Percentiles rank a stretch among this genome's conserved stretches.
phyloP scores from a whole-genome alignment of 2,113 vertebrate genomes.

The Eulemur rufifrons region DNA sequence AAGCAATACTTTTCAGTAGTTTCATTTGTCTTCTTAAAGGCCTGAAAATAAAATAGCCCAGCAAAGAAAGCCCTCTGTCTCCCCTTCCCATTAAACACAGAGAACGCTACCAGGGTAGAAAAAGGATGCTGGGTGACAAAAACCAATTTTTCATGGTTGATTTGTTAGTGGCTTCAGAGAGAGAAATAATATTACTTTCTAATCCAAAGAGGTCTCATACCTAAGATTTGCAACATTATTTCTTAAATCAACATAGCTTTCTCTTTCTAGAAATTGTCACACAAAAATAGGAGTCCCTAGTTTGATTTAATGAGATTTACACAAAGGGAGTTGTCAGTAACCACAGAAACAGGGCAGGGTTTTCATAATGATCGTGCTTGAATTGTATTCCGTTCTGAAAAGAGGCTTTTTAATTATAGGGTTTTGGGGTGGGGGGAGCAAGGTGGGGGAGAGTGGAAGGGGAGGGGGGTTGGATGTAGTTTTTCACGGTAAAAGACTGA shows the following conservation, averaged over 20 bases:
- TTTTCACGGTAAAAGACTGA: slow-evolving; percentile 20
- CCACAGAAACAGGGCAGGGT: slow-evolving; percentile 64
- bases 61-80: slow-evolving; percentile 8
- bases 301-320: slow-evolving; percentile 74
- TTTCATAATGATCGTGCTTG: slow-evolving; percentile 60
- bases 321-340: slow-evolving; percentile 74
- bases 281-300: neutral
- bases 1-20: neutral
- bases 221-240: slow-evolving; percentile 64
- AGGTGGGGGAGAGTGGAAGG: neutral
- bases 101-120: neutral
- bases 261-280: slow-evolving; percentile 40
- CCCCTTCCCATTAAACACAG: neutral
- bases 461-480: neutral
- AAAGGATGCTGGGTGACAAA: neutral
- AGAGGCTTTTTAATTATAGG: slow-evolving; percentile 72
- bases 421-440: neutral
- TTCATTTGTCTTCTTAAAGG: slow-evolving; percentile 53
- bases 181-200: slow-evolving; percentile 63
- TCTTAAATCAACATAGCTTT: slow-evolving; percentile 52
- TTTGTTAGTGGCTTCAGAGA: slow-evolving; percentile 41
- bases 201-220: slow-evolving; percentile 52
- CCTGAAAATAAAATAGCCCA: slow-evolving; percentile 31
- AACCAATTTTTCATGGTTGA: slow-evolving; percentile 57
- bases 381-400: slow-evolving; percentile 70